Conservation (phyloP, 30 jellyfish, hydroid and myxozoan genomes). For the Hydractinia echinata region DNA sequence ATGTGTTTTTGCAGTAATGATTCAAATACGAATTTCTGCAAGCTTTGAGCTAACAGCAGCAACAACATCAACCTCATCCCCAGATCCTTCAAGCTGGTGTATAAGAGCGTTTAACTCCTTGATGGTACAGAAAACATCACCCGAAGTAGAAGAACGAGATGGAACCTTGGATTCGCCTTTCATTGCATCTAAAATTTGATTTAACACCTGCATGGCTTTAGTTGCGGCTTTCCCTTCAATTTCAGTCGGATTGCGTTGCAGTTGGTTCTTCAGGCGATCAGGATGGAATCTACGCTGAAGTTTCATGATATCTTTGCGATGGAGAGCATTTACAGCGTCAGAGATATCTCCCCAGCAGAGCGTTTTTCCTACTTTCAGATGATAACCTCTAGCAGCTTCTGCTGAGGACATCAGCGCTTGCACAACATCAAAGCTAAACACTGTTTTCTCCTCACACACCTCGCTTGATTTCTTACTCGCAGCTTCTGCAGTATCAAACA, state of each 20-base stretch:
- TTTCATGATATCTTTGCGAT: neutral
- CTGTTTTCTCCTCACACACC: neutral
- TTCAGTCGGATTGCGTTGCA: slow-evolving; percentile 15
- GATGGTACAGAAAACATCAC: neutral
- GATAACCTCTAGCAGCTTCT: neutral
- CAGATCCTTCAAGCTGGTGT: neutral
- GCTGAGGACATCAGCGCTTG: slow-evolving; percentile 6
- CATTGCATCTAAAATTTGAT: neutral
- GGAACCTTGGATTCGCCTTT: neutral
- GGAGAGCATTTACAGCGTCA: neutral
- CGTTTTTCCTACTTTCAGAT: neutral
- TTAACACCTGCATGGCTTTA: slow-evolving; percentile 9
- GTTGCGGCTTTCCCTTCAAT: neutral
- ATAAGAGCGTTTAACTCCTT: neutral
- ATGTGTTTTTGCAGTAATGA: too few species aligned
- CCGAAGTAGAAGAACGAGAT: neutral
- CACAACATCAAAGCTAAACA: neutral
- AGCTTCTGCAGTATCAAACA: slow-evolving; percentile 8
- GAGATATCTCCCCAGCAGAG: neutral
- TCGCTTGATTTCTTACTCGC: neutral
- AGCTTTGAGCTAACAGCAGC: slow-evolving; percentile 2
- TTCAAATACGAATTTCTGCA: neutral
- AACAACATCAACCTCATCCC: neutral
- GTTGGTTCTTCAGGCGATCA: slow-evolving; percentile 10
- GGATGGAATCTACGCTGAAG: slow-evolving; percentile 7